Percentiles rank a stretch among this genome's conserved stretches.
Conservation (phyloP, 2,113 vertebrate genomes). For the Tupaia chinensis region DNA sequence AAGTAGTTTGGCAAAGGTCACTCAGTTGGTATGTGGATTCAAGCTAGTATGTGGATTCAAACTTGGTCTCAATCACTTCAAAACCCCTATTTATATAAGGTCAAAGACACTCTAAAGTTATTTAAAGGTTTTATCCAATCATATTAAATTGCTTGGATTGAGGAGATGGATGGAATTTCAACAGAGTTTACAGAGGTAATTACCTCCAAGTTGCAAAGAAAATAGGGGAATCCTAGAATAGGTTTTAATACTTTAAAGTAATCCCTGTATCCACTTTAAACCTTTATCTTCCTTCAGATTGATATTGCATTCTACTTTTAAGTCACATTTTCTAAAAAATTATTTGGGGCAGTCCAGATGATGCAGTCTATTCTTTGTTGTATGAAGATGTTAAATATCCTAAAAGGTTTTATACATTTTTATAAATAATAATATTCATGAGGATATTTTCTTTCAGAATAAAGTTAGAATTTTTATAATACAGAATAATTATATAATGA, state of each 20-base stretch:
- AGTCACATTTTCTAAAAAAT: conserved; percentile 40
- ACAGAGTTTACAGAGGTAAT: neutral
- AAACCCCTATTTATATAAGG: conserved; percentile 16
- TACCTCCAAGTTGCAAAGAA: conserved; percentile 9
- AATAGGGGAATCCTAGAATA: neutral
- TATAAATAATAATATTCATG: conserved; percentile 15
- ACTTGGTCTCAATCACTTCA: conserved; percentile 27
- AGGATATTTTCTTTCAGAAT: conserved; percentile 44
- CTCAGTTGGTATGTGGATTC: neutral
- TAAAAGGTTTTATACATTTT: conserved; percentile 51
- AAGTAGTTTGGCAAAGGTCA: neutral
- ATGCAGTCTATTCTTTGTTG: conserved; percentile 31
- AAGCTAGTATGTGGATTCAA: neutral
- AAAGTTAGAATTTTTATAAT: conserved; percentile 51
- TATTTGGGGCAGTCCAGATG: neutral
- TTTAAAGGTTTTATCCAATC: conserved; percentile 47
- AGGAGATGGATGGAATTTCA: conserved; percentile 37
- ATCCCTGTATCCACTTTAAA: conserved; percentile 28
- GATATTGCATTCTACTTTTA: neutral
- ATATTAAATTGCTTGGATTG: conserved; percentile 48
- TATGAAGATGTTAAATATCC: conserved; percentile 40
- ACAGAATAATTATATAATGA: neutral
- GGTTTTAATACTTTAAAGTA: conserved; percentile 15
- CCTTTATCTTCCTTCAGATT: conserved; percentile 37
- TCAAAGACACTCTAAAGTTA: conserved; percentile 23